phyloP scores from a whole-genome alignment of 2,797 vertebrate species.

The Heterohyrax brucei region DNA sequence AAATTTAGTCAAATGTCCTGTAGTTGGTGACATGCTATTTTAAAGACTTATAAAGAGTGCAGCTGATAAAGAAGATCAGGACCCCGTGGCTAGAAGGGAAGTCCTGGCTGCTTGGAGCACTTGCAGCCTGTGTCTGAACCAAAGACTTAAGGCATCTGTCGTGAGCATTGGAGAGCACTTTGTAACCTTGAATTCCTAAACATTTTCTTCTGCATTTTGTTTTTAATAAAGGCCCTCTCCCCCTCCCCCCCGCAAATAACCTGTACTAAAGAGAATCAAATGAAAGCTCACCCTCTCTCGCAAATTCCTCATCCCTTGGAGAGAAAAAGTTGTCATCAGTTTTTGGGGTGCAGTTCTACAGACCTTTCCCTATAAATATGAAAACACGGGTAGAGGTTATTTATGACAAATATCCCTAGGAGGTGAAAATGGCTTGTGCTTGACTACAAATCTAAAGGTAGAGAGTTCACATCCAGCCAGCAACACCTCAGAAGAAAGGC shows the following conservation, averaged over 20 bases:
- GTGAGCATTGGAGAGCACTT: not conserved
- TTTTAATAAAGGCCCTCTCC: too few species aligned
- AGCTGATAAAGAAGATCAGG: not conserved
- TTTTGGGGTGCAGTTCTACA: not conserved
- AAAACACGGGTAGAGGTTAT: not conserved
- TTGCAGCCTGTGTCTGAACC: not conserved
- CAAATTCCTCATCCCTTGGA: too few species aligned
- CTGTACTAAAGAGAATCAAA: not conserved
- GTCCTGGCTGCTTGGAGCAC: not conserved
- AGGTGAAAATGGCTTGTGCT: too few species aligned
- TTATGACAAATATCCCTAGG: not conserved
- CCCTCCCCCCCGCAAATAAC: too few species aligned
- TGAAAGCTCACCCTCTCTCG: not conserved
- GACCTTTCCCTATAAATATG: not conserved
- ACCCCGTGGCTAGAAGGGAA: not conserved
- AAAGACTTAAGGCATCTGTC: not conserved
- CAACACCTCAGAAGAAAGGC: too few species aligned
- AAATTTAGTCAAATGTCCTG: conserved; percentile 46
- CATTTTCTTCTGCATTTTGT: not conserved
- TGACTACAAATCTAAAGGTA: too few species aligned
- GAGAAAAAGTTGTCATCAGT: not conserved
- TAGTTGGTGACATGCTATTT: conserved; percentile 27
- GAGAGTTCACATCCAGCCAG: not conserved
- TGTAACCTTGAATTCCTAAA: not conserved
- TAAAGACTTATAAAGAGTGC: too few species aligned